Evolutionary conservation across 2,113 vertebrate species (phyloP).

Genomic region (Nibea albiflora): DNA sequence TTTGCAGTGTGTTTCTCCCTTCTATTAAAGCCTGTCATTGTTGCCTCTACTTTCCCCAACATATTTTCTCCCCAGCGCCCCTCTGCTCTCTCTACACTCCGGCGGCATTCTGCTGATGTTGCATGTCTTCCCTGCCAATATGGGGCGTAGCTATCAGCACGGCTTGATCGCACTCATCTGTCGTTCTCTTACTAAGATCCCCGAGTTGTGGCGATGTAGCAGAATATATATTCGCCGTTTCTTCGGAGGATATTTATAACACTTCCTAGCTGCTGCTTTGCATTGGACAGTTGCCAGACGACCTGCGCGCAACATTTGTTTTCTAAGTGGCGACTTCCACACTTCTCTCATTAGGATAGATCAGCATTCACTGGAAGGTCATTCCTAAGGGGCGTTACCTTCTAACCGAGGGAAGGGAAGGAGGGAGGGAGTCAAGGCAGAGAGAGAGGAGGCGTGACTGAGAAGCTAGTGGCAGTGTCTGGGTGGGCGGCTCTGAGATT

Average conservation of each 20-base stretch:
- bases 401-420: background rate
- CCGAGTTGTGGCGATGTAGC: constrained; percentile 11
- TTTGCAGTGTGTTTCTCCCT: constrained; percentile 15
- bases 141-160: constrained; percentile 44
- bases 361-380: constrained; percentile 54
- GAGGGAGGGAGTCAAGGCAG: constrained; percentile 1
- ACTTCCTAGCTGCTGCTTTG: constrained; percentile 16
- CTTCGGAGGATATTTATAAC: constrained; percentile 20
- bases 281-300: constrained; percentile 31
- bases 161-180: constrained; percentile 59
- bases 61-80: constrained; percentile 27
- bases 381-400: constrained; percentile 15
- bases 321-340: constrained; percentile 28
- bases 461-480: constrained; percentile 30
- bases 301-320: constrained; percentile 24
- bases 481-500: constrained; percentile 41
- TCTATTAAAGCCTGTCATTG: constrained; percentile 45
- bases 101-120: constrained; percentile 59
- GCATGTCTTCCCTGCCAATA: constrained; percentile 47
- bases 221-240: background rate
- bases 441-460: background rate
- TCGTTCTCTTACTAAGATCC: constrained; percentile 40
- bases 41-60: constrained; percentile 29
- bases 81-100: constrained; percentile 28
- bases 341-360: constrained; percentile 36